Percentiles rank a stretch among this genome's conserved stretches.
Conservation (phyloP, 2,797 vertebrate species). For the Rhyacichthys aspro region DNA sequence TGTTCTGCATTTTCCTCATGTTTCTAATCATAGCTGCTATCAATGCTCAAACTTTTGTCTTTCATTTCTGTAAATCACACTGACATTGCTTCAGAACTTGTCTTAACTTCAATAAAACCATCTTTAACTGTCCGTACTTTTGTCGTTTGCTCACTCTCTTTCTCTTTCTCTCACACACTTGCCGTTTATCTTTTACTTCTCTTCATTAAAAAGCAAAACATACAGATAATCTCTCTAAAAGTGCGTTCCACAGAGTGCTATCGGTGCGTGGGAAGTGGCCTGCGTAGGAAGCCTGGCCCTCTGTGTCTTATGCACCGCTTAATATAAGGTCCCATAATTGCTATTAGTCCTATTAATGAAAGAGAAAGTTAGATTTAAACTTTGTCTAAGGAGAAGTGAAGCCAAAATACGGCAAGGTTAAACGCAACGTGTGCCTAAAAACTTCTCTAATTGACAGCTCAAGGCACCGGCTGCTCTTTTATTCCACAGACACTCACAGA, state of each 20-base stretch:
- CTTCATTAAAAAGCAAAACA: neutral
- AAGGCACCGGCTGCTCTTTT: slow-evolving; percentile 46
- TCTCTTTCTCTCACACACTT: too few relatives aligned
- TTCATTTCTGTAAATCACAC: too few relatives aligned
- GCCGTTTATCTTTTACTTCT: neutral
- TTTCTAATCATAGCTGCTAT: too few relatives aligned
- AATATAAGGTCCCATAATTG: slow-evolving; percentile 1
- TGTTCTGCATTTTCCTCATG: too few relatives aligned
- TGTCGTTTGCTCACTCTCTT: too few relatives aligned
- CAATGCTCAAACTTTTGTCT: too few relatives aligned
- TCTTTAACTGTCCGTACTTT: too few relatives aligned
- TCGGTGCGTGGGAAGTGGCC: slow-evolving; percentile 14
- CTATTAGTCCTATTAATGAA: neutral
- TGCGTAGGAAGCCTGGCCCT: slow-evolving; percentile 7
- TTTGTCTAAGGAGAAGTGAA: slow-evolving; percentile 17
- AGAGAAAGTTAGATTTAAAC: slow-evolving; percentile 20
- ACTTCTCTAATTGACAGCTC: slow-evolving; percentile 49
- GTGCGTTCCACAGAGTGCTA: neutral
- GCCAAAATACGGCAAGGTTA: slow-evolving; percentile 36
- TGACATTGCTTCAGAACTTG: too few relatives aligned
- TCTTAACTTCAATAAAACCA: too few relatives aligned
- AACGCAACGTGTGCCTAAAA: slow-evolving; percentile 32
- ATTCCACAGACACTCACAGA: slow-evolving; percentile 49
- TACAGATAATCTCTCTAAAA: neutral
- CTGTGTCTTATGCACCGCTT: neutral